Evolutionary conservation across 2,113 vertebrate species (phyloP).

Genomic region (Zosterops pallidus): DNA sequence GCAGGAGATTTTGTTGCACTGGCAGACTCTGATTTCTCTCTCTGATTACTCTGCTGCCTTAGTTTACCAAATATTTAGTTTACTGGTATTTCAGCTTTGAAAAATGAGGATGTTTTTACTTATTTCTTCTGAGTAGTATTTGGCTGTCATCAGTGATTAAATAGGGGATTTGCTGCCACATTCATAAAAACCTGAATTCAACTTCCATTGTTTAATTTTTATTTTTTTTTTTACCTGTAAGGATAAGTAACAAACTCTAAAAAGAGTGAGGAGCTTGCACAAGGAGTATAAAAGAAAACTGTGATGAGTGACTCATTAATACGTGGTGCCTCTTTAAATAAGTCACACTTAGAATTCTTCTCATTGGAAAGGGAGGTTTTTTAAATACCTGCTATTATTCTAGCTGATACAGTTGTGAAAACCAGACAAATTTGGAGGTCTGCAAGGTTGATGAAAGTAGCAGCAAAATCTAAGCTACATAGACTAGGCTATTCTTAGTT

Average conservation of each 20-base stretch:
- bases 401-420: not conserved
- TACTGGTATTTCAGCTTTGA: not conserved
- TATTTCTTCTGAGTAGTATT: not conserved
- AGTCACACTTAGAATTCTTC: not conserved
- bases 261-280: not conserved
- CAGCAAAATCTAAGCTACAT: not conserved
- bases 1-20: not conserved
- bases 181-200: not conserved
- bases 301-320: not conserved
- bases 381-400: not conserved
- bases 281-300: not conserved
- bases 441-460: not conserved
- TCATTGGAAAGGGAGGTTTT: not conserved
- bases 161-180: not conserved
- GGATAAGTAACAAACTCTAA: not conserved
- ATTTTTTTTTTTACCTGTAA: not conserved
- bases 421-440: not conserved
- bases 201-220: not conserved
- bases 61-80: not conserved
- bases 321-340: not conserved
- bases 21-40: not conserved
- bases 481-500: conserved; percentile 26
- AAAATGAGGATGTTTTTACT: not conserved
- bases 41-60: not conserved
- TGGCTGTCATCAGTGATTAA: not conserved